Evolutionary conservation across 2,113 vertebrate species (phyloP).

Genomic region (Myotis davidii): DNA sequence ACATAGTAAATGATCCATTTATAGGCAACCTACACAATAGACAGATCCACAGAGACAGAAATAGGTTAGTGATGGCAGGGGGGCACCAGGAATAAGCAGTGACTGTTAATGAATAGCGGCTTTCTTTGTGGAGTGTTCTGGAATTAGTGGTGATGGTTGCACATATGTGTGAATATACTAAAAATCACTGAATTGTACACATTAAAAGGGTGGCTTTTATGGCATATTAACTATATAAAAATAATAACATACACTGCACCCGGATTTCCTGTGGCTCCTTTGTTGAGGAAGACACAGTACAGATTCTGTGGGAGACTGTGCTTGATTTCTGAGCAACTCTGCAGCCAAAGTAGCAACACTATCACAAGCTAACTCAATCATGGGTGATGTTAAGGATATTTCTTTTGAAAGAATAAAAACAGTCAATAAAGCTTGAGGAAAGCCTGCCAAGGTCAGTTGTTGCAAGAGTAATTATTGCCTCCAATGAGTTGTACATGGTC

Average conservation of each 20-base stretch:
- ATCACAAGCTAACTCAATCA: not conserved
- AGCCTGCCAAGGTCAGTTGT: conserved; percentile 42
- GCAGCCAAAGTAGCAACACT: not conserved
- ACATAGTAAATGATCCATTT: not conserved
- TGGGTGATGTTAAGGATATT: conserved; percentile 6
- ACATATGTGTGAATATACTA: conserved; percentile 18
- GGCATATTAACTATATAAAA: conserved; percentile 40
- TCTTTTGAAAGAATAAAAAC: conserved; percentile 52
- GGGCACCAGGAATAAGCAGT: not conserved
- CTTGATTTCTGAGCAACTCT: conserved; percentile 24
- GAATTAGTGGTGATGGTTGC: conserved; percentile 8
- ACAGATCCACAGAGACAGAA: conserved; percentile 1
- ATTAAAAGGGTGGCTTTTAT: conserved; percentile 42
- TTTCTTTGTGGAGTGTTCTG: conserved; percentile 14
- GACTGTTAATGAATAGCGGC: not conserved
- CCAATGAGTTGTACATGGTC: conserved; percentile 21
- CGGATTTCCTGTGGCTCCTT: conserved; percentile 45
- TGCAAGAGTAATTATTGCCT: conserved; percentile 61
- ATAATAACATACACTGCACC: not conserved
- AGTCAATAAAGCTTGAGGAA: conserved; percentile 57
- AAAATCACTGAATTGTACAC: conserved; percentile 1
- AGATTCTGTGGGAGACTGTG: conserved; percentile 36
- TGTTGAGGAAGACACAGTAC: conserved; percentile 17
- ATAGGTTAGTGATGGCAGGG: not conserved
- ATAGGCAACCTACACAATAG: conserved; percentile 23